Evolutionary conservation across 64 coral and sea anemone genomes (phyloP), one percentile per base, ranked within the genome.

Genomic region (Pocillopora damicornis): DNA sequence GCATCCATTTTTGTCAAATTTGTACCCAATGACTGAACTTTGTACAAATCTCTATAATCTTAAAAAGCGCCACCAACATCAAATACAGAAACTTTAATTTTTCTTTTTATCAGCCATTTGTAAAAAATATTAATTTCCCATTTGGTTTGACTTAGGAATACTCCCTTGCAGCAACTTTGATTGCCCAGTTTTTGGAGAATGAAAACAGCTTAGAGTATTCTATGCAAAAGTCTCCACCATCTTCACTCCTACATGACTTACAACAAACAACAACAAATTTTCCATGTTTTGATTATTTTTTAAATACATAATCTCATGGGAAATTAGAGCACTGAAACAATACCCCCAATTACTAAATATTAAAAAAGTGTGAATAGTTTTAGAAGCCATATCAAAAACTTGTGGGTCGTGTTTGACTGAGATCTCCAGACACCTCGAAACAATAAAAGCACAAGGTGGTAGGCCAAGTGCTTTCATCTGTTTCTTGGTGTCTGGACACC

Each of bases 101-200:
- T 86, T 91, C 75, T 91, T 78, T 79, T 91, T 72, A 86, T 86
- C 75, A 89, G 80, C 87, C 92, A 93, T 79, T 93, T 79, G 74
- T 86, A 74, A 93, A 89, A 89, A 86, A 93, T 79, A 64, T 88
- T 78, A 42, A 89, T n/a, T 22, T 76, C 76, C 87, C 87, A 89
- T 79, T 89, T 89, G 35, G 34, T 89, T 77, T 56, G 76, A 79
- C 73, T 67, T 88, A 60, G 86, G 86, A 76, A 58, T 86, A 9
- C 64, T 73, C 17, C 51, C 68, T 59, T 34, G n/a, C 83, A 86
- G 45, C 83, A 86, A 76, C 56, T 61, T 73, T 61, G 72, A 63
- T 76, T 87, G 74, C 63, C 62, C 75, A 76, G 86, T 78, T 77
- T 9, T 15, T 61, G 60, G 30, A 30, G 30, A 30, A 30, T 30